Percentiles rank a stretch among this genome's conserved stretches.
These are phyloP conservation scores for Galerucella nymphaeae DNA, from an alignment of 2,888 invertebrate species.

Conservation along the genomic window DNA sequence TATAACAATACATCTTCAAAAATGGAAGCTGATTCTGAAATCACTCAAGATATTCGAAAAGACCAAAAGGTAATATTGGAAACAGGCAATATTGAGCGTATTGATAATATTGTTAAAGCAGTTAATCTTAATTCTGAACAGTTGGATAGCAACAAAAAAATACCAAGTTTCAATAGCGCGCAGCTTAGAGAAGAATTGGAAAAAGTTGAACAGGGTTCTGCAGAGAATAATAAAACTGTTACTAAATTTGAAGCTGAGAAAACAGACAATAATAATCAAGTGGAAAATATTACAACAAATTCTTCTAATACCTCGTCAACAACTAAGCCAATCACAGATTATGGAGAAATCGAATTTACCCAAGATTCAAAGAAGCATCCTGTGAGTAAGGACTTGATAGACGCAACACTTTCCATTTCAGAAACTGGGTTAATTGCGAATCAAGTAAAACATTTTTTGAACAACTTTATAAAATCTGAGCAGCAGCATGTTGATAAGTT, in stretches of 20 bases:
- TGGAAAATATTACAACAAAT: background rate
- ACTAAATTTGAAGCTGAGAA: slow-evolving; percentile 1
- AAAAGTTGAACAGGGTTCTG: background rate
- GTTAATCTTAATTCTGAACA: background rate
- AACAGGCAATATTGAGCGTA: background rate
- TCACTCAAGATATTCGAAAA: background rate
- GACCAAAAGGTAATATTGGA: background rate
- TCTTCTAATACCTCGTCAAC: background rate
- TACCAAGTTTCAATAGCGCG: background rate
- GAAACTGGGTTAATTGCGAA: slow-evolving; percentile 34
- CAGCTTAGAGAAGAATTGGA: slow-evolving; percentile 10
- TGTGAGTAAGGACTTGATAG: slow-evolving; percentile 13
- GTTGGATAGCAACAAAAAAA: background rate
- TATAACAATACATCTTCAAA: background rate
- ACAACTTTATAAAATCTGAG: slow-evolving; percentile 40
- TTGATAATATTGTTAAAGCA: background rate
- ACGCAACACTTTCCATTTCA: slow-evolving; percentile 33
- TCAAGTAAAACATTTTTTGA: slow-evolving; percentile 37
- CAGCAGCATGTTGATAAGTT: slow-evolving; percentile 22
- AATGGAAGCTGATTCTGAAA: background rate
- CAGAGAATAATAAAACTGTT: background rate
- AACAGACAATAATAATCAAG: slow-evolving; percentile 15
- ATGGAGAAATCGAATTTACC: background rate
- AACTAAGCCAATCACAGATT: background rate
- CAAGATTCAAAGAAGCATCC: background rate